Evolutionary conservation across 1,140 invertebrate genomes (phyloP), one percentile per base, ranked within the genome.

Genomic region (Drosophila biarmipes): DNA sequence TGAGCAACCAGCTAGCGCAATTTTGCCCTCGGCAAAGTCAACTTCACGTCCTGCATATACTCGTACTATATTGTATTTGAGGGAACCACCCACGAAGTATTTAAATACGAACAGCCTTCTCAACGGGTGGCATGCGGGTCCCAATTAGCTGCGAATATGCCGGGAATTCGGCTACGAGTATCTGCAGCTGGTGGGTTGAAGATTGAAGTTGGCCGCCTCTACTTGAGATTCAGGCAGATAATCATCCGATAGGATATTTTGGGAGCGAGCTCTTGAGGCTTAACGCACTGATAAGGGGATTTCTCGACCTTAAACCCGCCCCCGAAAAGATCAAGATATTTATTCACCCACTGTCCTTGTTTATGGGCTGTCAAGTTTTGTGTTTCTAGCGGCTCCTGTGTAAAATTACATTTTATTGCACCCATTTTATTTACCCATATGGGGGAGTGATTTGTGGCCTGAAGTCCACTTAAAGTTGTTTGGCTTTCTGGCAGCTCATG

Each of bases 401-500:
- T 48, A 14, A 58, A 78, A 82, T 75, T 74, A 27, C 71, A 84
- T 82, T 78, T 74, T 81, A 82, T 82, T 69, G 35, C 21, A 14
- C 12, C 17, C 37, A 17, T 31, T 45, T 7, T 31, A 40, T n/a
- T 42, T 46, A 12, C 12, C 7, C 19, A 54, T n/a, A 31, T 58
- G 24, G 53, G 49, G 37, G 29, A 27, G 43, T 34, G 48, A 53
- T 61, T 58, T 64, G 40, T 58, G 40, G 19, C 52, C 7, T 12
- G 17, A 42, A 31, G 21, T 40, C 38, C 21, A 14, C 52, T 45
- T 46, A 34, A 66, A 57, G 8, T 17, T 34, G 31, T 14, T 15
- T 48, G 38, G 29, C 27, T 52, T 42, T 37, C 34, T 14, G 27
- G 10, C 45, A 59, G 43, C 24, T 55, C 46, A 14, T 17, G 35